phyloP scores from a whole-genome alignment of 2,797 vertebrate species.

The Sylvilagus floridanus region DNA sequence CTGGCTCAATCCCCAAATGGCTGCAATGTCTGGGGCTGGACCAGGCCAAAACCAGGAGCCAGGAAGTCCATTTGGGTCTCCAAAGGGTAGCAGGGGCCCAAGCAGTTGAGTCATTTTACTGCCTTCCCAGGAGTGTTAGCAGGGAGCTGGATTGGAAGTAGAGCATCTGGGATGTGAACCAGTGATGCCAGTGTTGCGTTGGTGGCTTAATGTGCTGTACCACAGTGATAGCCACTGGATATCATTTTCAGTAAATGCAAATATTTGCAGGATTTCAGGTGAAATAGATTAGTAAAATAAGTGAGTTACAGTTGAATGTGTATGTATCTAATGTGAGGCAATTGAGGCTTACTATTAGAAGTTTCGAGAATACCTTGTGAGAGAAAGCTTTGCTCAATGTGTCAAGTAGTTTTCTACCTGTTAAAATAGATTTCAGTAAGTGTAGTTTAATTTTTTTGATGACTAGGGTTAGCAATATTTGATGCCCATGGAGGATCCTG shows the following conservation, averaged over 20 bases:
- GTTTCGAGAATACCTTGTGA: constrained; percentile 31
- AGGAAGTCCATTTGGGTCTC: no score
- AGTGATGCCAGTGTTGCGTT: no score
- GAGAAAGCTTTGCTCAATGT: constrained; percentile 5
- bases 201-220: no score
- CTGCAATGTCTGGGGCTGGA: no score
- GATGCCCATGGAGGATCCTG: background rate
- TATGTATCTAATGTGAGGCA: background rate
- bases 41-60: no score
- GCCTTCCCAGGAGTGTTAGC: no score
- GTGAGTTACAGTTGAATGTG: background rate
- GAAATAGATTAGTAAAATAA: constrained; percentile 46
- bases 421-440: constrained; percentile 23
- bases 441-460: background rate
- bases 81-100: no score
- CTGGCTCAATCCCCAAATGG: no score
- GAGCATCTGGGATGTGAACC: no score
- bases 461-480: background rate
- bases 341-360: background rate
- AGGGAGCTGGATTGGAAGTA: no score
- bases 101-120: no score
- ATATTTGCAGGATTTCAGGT: constrained; percentile 20
- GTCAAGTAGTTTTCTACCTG: background rate
- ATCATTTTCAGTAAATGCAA: background rate
- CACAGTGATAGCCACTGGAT: no score